Evolutionary conservation across 2,888 invertebrate genomes (phyloP).

Genomic region (Oligia latruncula): DNA sequence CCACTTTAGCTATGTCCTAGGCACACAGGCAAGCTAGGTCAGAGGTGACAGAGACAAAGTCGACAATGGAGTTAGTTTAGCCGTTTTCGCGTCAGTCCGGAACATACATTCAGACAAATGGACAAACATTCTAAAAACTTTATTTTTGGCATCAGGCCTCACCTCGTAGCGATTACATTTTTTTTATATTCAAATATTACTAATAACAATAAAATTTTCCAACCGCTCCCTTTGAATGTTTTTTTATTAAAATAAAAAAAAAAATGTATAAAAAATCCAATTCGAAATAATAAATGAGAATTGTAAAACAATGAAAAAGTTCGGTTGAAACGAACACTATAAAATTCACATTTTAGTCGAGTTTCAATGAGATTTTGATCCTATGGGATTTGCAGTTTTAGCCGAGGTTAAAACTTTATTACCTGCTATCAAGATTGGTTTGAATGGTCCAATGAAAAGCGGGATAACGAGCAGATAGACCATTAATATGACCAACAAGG

Average conservation of each 20-base stretch:
- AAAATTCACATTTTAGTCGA: slow-evolving; percentile 48
- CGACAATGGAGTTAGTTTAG: no score
- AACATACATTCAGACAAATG: no score
- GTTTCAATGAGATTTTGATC: slow-evolving; percentile 61
- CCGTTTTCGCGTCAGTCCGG: no score
- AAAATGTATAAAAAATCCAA: background rate
- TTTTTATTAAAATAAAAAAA: no score
- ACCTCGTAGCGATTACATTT: no score
- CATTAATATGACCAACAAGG: background rate
- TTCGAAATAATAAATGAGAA: background rate
- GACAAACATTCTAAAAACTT: no score
- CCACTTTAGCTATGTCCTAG: background rate
- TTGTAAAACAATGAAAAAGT: slow-evolving; percentile 20
- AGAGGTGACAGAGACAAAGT: no score
- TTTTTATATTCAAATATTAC: no score
- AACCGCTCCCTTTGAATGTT: no score
- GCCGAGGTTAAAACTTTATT: slow-evolving; percentile 66
- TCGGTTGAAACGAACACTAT: slow-evolving; percentile 41
- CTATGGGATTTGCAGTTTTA: slow-evolving; percentile 63
- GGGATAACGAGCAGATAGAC: background rate
- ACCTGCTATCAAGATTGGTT: slow-evolving; percentile 64
- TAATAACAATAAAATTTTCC: no score
- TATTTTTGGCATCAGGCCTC: no score
- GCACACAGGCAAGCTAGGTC: no score
- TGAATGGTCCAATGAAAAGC: slow-evolving; percentile 43